Base-by-base conservation (phyloP, 2,113 vertebrate genomes). In the cat (Felis catus) region DNA sequence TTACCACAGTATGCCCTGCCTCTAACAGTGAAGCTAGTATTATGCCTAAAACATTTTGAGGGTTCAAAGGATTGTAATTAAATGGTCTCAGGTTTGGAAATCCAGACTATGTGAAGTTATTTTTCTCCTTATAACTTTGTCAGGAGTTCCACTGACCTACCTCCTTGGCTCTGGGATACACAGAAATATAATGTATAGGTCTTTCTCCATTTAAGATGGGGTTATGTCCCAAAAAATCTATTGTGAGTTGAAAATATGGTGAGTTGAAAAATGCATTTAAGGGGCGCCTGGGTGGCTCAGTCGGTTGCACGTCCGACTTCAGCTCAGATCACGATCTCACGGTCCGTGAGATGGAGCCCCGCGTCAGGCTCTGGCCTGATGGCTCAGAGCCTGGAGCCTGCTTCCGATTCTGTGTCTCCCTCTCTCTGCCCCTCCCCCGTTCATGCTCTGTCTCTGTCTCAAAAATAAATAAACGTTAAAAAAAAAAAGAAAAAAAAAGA, bases 31-130 rank as follows among this genome's bases (percentile, higher is more conserved):
- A 95, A 45, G 15, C n/a, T 71, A 89, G n/a, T 16, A 53, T 71
- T 87, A 61, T 90, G 41, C 48, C 61, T 95, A 79, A 84, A 92
- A 53, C 33, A 90, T 39, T 53, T 66, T 58, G 36, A 61, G 31
- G 45, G 31, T 81, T 79, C 39, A 36, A 0, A 58, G 27, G 66
- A 61, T 89, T 10, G 65, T 88, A 68, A 63, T 89, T 45, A 87
- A 95, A 71, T 55, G 21, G 51, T 48, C 76, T 85, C 41, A 53
- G 16, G 11, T 73, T 82, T 94, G 66, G 25, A 96, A 94, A 97
- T 76, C 6, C 39, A 71, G 58, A 65, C 15, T 1, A 1, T 36
- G 16, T 33, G 65, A 92, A 58, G 11, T 66, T 80, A 18, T n/a
- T 85, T 90, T 81, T 45, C 79, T 58, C 48, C 39, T 80, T 84